Evolutionary conservation across 2,888 invertebrate species (phyloP).

Genomic region (Asteroscopus sphinx): DNA sequence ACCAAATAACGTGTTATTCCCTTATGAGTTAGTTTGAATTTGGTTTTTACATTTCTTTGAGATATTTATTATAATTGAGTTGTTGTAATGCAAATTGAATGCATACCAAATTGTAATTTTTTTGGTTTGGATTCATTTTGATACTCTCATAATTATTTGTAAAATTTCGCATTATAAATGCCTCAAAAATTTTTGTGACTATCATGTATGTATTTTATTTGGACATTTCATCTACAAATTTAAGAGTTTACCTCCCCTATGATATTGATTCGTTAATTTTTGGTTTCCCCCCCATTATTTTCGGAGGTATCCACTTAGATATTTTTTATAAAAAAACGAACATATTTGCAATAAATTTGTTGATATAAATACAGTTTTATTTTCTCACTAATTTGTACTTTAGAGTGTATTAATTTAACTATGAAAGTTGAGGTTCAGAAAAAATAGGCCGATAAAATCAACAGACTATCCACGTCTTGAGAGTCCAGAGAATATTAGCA

Average conservation of each 20-base stretch:
- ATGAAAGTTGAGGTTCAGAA: too few species aligned
- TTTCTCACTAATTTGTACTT: background rate
- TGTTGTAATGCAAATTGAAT: slow-evolving; percentile 73
- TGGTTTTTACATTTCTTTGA: slow-evolving; percentile 79
- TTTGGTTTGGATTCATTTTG: slow-evolving; percentile 78
- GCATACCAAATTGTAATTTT: slow-evolving; percentile 60
- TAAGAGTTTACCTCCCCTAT: slow-evolving; percentile 73
- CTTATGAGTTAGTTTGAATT: slow-evolving; percentile 52
- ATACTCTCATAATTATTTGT: slow-evolving; percentile 63
- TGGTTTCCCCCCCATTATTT: slow-evolving; percentile 45
- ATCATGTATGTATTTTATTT: slow-evolving; percentile 64
- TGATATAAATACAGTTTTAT: slow-evolving; percentile 65
- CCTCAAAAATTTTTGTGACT: slow-evolving; percentile 70
- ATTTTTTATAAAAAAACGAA: slow-evolving; percentile 67
- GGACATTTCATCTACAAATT: slow-evolving; percentile 68
- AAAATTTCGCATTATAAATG: slow-evolving; percentile 81
- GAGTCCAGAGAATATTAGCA: too few species aligned
- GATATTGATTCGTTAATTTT: slow-evolving; percentile 48
- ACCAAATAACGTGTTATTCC: slow-evolving; percentile 51
- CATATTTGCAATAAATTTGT: slow-evolving; percentile 84
- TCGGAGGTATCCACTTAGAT: slow-evolving; percentile 77
- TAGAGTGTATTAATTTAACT: too few species aligned
- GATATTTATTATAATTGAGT: slow-evolving; percentile 56
- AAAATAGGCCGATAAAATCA: too few species aligned
- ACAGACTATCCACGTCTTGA: too few species aligned